These are phyloP conservation scores for Pseudoips prasinana DNA, from an alignment of 2,888 invertebrate species.

Conservation along the genomic window DNA sequence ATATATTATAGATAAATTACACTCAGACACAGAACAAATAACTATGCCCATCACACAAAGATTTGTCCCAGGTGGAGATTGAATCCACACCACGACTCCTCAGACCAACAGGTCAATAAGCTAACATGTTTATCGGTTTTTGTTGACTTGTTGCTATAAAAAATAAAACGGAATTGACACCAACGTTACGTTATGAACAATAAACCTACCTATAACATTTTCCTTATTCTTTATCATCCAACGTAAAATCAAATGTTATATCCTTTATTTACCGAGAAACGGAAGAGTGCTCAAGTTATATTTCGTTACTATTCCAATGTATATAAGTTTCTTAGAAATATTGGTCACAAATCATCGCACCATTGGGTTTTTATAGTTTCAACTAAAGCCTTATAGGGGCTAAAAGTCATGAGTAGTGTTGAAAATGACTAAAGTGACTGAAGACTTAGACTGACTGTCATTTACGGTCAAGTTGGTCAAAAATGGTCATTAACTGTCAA, in stretches of 20 bases:
- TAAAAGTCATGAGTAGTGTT: conserved; percentile 18
- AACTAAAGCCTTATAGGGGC: conserved; percentile 23
- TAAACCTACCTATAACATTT: conserved; percentile 5
- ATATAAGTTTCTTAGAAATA: conserved; percentile 7
- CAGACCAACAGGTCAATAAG: too few species aligned
- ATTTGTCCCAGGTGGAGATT: too few species aligned
- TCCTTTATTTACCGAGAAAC: conserved; percentile 25
- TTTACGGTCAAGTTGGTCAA: too few species aligned
- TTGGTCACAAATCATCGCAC: conserved; percentile 23
- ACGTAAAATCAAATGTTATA: conserved; percentile 26
- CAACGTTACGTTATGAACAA: conserved; percentile 15
- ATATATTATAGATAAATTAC: too few species aligned
- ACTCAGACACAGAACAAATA: too few species aligned
- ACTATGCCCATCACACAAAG: too few species aligned
- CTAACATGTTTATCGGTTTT: too few species aligned
- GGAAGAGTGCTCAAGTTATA: conserved; percentile 16
- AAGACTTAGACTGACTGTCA: too few species aligned
- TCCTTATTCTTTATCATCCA: conserved; percentile 31
- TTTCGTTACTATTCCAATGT: conserved; percentile 11
- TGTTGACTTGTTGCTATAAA: conserved; percentile 28
- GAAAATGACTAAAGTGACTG: too few species aligned
- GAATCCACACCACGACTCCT: too few species aligned
- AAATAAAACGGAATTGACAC: conserved; percentile 14
- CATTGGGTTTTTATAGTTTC: conserved; percentile 27
- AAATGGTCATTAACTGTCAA: too few species aligned